Evolutionary conservation across 2,888 invertebrate species (phyloP).

Genomic region (Neocrepidodera transversa): DNA sequence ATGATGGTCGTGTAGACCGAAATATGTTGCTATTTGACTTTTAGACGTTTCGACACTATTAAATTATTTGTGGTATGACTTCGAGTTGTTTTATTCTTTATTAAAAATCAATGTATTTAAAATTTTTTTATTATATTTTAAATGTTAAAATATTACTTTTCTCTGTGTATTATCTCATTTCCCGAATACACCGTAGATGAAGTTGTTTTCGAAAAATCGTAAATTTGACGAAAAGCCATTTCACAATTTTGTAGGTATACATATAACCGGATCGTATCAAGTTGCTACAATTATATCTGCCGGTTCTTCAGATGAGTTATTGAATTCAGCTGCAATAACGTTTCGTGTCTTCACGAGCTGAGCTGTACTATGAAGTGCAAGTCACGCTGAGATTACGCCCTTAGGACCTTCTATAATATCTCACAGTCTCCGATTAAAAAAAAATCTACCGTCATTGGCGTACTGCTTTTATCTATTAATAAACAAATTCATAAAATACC

Average conservation of each 20-base stretch:
- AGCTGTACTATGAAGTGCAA: conserved; percentile 30
- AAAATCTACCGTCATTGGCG: conserved; percentile 18
- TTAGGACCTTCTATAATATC: conserved; percentile 32
- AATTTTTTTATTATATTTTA: too few species aligned
- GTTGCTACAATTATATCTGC: conserved; percentile 26
- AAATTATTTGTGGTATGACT: too few species aligned
- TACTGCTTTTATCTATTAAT: not conserved
- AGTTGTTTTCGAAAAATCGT: not conserved
- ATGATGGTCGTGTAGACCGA: too few species aligned
- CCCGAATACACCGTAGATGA: not conserved
- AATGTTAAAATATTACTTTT: too few species aligned
- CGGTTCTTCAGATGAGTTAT: conserved; percentile 25
- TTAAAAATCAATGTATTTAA: too few species aligned
- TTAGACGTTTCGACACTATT: too few species aligned
- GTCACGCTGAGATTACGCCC: conserved; percentile 38
- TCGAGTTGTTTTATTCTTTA: too few species aligned
- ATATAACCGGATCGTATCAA: conserved; percentile 9
- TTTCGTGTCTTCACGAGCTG: conserved; percentile 31
- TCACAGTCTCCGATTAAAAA: conserved; percentile 27
- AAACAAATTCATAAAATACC: too few species aligned
- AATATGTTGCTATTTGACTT: too few species aligned
- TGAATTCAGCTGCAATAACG: conserved; percentile 31
- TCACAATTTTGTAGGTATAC: not conserved
- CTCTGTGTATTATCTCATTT: not conserved
- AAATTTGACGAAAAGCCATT: conserved; percentile 10